Base-by-base conservation (phyloP, 2,888 invertebrate species). In the Ischnus inquisitorius region DNA sequence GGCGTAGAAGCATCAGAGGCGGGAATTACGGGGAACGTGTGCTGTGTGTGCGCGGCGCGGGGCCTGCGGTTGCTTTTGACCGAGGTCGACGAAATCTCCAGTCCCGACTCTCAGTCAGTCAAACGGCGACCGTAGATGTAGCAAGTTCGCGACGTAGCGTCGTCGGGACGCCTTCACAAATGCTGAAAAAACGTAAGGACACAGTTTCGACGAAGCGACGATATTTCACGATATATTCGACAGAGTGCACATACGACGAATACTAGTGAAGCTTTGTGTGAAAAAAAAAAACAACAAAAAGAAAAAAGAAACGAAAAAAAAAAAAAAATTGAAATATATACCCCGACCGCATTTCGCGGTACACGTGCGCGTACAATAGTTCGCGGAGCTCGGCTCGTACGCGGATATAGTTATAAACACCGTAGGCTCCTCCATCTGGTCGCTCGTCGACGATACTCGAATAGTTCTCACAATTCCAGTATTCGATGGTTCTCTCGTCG, bases 81-180 rank as follows among this genome's bases (percentile, higher is more conserved):
- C 84, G 84, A 84, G 90, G 90, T 90, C 91, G 90, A 90, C 90
- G 90, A 90, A 88, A 89, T 88, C 89, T 89, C 83, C 75, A 75
- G 75, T 75, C 75, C 39, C 80, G 69, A 80, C 68, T 80, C 76
- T 67, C 82, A 80, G 85, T 84, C 90, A 92, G 92, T 91, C 90
- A 88, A 88, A 89, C 89, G 86, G 84, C 89, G 88, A 87, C 84
- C 88, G 88, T 87, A 85, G 88, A 87, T 87, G 86, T 86, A 84
- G 85, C 83, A 77, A 82, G 82, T 84, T 81, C 54, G 43, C 46
- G 75, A 71, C 64, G 69, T 16, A 62, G 77, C 69, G 68, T 72
- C 65, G 25, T 74, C 48, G 25, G 28, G 67, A 46, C 69, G 64
- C 75, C 62, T 10, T 19, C 39, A 74, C 16, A 64, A 34, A 64